Base-by-base conservation (phyloP, 2,888 invertebrate genomes). In the Bellardia bayeri region DNA sequence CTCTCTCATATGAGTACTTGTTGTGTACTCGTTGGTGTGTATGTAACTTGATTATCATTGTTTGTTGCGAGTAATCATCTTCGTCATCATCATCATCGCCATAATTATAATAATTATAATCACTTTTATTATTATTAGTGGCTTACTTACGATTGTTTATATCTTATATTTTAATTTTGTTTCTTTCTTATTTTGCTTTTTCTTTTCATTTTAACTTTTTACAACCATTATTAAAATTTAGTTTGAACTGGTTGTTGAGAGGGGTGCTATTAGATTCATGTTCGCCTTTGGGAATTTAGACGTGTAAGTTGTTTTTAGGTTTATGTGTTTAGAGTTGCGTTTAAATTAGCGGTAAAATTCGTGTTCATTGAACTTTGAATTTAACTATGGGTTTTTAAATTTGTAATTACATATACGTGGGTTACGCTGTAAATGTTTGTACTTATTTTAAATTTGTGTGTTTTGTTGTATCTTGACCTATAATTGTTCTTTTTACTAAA, bases 341-440 rank as follows among this genome's bases (percentile, higher is more conserved):
- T 72, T 56, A 74, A 74, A 42, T 61, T 45, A 61, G 58, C 58
- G 42, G 13, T 58, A 45, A 56, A 74, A 56, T 56, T 42, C 45
- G 2, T 68, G 45, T 45, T 6, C 23, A 42, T 30, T 45, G 23
- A 45, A 68, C 30, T 45, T 49, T 2, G 49, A 30, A 66, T 45
- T 42, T n/a, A 64, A 40, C 37, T 58, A 56, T 23, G 23, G 56
- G 30, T 33, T 14, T 33, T 33, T 61, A 13, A 13, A 3, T 33
- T 33, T 5, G 2, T 2, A 11, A 3, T 6, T 30, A n/a, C n/a
- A n/a, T 61, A 33, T 33, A 61, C 56, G 56, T 16, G 56, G 56
- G 56, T 45, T 7, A 13, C 13, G 8, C 11, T 45, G 45, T 11
- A 45, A 9, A 45, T 45, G 37, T 37, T 37, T 37, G 37, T 6